phyloP scores from a whole-genome alignment of 2,113 vertebrate species.

The Peromyscus leucopus region DNA sequence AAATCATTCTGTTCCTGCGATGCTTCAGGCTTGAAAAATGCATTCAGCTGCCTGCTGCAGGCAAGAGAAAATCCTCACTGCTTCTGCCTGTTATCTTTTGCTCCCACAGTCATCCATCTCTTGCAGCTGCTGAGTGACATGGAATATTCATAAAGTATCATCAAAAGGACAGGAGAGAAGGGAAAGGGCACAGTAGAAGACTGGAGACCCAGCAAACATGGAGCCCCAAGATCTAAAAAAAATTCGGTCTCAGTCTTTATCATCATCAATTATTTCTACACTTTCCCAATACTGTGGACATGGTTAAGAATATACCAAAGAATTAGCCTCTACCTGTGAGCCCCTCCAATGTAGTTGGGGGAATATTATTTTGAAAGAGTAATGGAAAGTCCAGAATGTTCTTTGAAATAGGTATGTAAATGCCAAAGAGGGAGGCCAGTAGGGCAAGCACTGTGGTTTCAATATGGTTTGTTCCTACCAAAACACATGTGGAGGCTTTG shows the following conservation, averaged over 20 bases:
- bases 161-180: slow-evolving; percentile 5
- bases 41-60: slow-evolving; percentile 66
- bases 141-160: slow-evolving; percentile 62
- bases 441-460: not conserved
- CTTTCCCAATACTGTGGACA: not conserved
- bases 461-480: not conserved
- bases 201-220: not conserved
- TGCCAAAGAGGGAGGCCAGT: not conserved
- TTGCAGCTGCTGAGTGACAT: slow-evolving; percentile 69
- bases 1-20: slow-evolving; percentile 69
- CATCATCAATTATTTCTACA: not conserved
- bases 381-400: not conserved
- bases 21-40: slow-evolving; percentile 78
- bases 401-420: not conserved
- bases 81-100: slow-evolving; percentile 66
- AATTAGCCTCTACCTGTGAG: not conserved
- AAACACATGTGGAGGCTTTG: not conserved
- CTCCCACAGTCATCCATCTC: slow-evolving; percentile 72
- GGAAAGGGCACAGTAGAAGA: slow-evolving; percentile 18
- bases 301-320: not conserved
- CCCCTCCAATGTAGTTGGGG: not conserved
- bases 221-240: not conserved
- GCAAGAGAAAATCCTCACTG: slow-evolving; percentile 72
- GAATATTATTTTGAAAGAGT: not conserved
- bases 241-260: not conserved